A percentile compares a stretch with the other conserved stretches of the same genome.
phyloP scores from a whole-genome alignment of 2,113 vertebrate species.

The Mandrillus leucophaeus region DNA sequence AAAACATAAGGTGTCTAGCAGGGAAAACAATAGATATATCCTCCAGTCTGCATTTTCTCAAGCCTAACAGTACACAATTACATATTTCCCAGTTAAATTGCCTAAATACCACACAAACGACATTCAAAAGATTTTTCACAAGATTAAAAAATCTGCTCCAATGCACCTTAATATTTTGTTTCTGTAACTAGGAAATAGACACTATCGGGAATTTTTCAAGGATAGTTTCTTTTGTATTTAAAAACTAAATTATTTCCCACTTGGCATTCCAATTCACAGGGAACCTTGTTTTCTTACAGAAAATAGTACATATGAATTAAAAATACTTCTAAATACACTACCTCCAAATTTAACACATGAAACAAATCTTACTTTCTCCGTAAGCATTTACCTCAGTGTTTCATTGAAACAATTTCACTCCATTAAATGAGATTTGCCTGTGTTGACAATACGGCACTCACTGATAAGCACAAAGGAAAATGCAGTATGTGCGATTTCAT shows the following conservation, averaged over 20 bases:
- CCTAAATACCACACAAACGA: background rate
- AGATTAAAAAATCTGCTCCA: background rate
- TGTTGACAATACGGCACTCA: background rate
- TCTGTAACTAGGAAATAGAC: background rate
- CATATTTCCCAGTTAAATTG: background rate
- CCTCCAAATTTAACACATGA: background rate
- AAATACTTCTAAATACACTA: background rate
- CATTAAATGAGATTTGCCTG: background rate
- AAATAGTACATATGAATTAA: background rate
- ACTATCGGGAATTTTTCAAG: background rate
- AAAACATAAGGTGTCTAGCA: background rate
- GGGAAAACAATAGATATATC: background rate
- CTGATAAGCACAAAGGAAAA: background rate
- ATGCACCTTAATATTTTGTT: background rate
- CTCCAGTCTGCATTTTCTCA: background rate
- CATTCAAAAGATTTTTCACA: background rate
- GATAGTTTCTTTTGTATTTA: background rate
- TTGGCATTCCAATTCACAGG: background rate
- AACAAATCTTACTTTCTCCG: background rate
- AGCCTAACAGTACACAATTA: background rate
- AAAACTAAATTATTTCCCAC: background rate
- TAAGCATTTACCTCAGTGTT: background rate
- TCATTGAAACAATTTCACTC: background rate
- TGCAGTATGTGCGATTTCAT: background rate
- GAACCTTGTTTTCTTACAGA: background rate